Evolutionary conservation across 2,888 invertebrate species (phyloP).

Genomic region (Nasonia oneida): DNA sequence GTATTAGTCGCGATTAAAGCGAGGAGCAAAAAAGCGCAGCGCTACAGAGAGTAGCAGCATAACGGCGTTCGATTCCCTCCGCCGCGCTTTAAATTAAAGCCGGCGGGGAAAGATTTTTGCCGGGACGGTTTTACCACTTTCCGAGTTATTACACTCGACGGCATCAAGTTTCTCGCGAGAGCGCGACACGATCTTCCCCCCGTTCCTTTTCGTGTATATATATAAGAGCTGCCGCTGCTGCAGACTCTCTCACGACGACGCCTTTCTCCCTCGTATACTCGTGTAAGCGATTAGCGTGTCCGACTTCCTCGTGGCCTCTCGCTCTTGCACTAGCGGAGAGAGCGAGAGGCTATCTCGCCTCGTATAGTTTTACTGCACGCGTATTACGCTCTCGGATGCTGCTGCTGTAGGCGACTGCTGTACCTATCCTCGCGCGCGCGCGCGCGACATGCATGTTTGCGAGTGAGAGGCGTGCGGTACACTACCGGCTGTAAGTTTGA

Average conservation of each 20-base stretch:
- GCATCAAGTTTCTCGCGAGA: constrained; percentile 51
- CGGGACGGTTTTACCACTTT: constrained; percentile 50
- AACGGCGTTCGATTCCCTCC: constrained; percentile 33
- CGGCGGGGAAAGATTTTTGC: constrained; percentile 13
- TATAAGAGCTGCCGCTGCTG: not conserved
- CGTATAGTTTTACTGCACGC: constrained; percentile 61
- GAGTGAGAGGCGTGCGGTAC: not conserved
- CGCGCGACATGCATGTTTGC: constrained; percentile 11
- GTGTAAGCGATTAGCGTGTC: constrained; percentile 69
- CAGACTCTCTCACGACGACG: constrained; percentile 5
- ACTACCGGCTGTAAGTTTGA: constrained; percentile 12
- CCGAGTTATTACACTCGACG: constrained; percentile 55
- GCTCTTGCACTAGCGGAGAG: constrained; percentile 42
- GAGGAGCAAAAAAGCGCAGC: not conserved
- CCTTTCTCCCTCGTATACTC: constrained; percentile 57
- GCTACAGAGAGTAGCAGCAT: not conserved
- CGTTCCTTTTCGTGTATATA: not conserved
- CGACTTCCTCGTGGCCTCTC: constrained; percentile 66
- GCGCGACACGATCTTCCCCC: constrained; percentile 37
- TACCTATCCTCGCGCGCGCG: not conserved
- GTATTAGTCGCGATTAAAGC: not conserved
- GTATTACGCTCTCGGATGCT: constrained; percentile 57
- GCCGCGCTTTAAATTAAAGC: constrained; percentile 49
- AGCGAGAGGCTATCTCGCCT: constrained; percentile 44
- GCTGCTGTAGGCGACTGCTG: constrained; percentile 40